Evolutionary conservation across 2,113 vertebrate species (phyloP).

Genomic region (Capra hircus): DNA sequence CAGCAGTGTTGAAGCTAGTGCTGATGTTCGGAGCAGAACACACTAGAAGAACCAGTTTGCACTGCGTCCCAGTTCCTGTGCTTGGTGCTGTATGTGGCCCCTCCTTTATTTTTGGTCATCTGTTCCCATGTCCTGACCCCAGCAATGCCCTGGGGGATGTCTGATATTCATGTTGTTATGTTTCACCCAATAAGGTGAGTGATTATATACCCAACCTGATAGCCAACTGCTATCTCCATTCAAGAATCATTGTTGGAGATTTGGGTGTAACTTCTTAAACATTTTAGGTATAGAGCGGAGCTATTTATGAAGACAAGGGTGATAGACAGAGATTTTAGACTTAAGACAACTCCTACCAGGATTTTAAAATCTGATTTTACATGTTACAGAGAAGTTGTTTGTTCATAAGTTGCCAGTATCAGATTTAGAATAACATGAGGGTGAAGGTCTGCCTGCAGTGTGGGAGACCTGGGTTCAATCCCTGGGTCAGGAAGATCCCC

Average conservation of each 20-base stretch:
- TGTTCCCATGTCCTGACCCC: background rate
- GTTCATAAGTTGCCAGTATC: background rate
- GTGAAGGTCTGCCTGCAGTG: background rate
- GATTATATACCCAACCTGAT: background rate
- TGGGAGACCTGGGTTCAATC: background rate
- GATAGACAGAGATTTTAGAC: background rate
- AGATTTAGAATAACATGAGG: background rate
- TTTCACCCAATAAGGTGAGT: background rate
- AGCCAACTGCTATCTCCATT: background rate
- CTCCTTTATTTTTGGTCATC: background rate
- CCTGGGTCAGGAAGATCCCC: background rate
- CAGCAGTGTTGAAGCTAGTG: background rate
- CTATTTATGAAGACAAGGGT: background rate
- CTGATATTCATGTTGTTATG: background rate
- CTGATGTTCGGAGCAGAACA: background rate
- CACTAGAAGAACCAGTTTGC: no score
- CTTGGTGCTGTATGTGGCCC: fast-evolving
- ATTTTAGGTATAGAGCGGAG: background rate
- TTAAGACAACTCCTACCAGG: background rate
- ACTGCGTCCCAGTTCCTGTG: background rate
- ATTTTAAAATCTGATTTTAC: background rate
- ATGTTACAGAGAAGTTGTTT: background rate
- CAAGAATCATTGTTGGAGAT: background rate
- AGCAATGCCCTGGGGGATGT: background rate
- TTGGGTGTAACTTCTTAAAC: background rate